Percentiles rank a stretch among this genome's conserved stretches.
Evolutionary conservation across 2,113 vertebrate species (phyloP).

Genomic region (Rhinoderma darwinii): DNA sequence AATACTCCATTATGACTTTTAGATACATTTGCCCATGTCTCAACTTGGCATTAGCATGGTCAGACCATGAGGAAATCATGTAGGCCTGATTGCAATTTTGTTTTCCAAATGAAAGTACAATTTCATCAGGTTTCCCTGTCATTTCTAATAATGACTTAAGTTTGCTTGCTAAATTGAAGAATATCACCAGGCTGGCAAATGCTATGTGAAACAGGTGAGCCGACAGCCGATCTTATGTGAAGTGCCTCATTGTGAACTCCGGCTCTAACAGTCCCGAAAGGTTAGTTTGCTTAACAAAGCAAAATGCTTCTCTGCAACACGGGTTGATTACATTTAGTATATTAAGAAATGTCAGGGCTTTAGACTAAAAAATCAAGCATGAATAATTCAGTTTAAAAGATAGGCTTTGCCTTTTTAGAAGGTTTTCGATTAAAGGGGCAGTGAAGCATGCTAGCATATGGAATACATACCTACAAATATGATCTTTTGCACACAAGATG

Average conservation of each 20-base stretch:
- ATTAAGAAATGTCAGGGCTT: conserved; percentile 6
- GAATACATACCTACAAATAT: background rate
- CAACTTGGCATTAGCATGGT: conserved; percentile 91
- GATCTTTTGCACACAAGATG: background rate
- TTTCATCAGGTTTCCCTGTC: conserved; percentile 99
- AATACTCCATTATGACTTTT: conserved; percentile 98
- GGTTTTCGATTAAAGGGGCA: conserved; percentile 25
- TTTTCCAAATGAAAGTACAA: conserved; percentile 99
- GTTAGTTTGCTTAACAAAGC: conserved; percentile 63
- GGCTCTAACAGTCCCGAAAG: conserved; percentile 62
- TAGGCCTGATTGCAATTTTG: conserved; percentile 99
- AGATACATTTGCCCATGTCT: conserved; percentile 99
- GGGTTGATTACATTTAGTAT: conserved; percentile 63
- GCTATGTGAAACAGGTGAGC: conserved; percentile 77
- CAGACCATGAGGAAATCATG: conserved; percentile 94
- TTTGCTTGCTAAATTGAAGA: conserved; percentile 92
- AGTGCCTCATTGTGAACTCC: conserved; percentile 65
- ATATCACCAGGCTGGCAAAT: conserved; percentile 75
- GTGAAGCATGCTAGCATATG: background rate
- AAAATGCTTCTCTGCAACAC: conserved; percentile 61
- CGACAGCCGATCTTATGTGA: conserved; percentile 69
- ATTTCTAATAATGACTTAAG: conserved; percentile 98
- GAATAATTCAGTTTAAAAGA: conserved; percentile 15
- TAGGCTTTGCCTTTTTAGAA: conserved; percentile 8
- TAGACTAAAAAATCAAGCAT: background rate